phyloP scores from a whole-genome alignment of 2,888 invertebrate genomes.

The Caenorhabditis plicata region DNA sequence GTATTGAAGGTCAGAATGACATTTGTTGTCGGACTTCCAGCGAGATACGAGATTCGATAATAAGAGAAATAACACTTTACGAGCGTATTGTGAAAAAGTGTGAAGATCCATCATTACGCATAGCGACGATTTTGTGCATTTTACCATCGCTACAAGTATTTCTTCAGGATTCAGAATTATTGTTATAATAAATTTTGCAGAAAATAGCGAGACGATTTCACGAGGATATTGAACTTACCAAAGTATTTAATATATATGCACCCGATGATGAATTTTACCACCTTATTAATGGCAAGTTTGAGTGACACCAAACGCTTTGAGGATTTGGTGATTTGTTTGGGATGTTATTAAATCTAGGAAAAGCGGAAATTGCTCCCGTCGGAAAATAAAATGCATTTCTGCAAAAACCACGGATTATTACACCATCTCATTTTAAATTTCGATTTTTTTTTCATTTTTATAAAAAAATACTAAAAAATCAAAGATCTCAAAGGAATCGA shows the following conservation, averaged over 20 bases:
- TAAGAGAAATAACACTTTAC: slow-evolving; percentile 18
- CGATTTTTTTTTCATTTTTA: no score
- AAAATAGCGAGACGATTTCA: slow-evolving; percentile 19
- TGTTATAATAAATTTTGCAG: slow-evolving; percentile 8
- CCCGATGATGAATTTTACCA: slow-evolving; percentile 15
- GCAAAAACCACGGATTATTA: no score
- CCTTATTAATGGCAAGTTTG: slow-evolving; percentile 27
- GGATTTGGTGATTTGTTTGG: no score
- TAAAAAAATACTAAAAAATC: no score
- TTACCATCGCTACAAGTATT: slow-evolving; percentile 18
- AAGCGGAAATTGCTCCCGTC: no score
- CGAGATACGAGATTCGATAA: slow-evolving; percentile 10
- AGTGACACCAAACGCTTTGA: no score
- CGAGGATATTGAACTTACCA: slow-evolving; percentile 18
- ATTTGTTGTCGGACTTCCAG: slow-evolving; percentile 10
- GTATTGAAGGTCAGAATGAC: slow-evolving; percentile 18
- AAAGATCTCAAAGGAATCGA: no score
- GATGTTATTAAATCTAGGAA: no score
- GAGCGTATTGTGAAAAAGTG: slow-evolving; percentile 3
- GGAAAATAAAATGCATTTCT: no score
- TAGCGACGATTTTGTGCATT: slow-evolving; percentile 8
- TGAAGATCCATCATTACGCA: slow-evolving; percentile 17
- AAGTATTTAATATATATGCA: slow-evolving; percentile 22
- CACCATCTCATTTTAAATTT: no score
- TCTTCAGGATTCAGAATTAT: no score